These are phyloP conservation scores for Melanerpes aurifrons DNA, from an alignment of 2,113 vertebrate genomes.

Conservation along the genomic window DNA sequence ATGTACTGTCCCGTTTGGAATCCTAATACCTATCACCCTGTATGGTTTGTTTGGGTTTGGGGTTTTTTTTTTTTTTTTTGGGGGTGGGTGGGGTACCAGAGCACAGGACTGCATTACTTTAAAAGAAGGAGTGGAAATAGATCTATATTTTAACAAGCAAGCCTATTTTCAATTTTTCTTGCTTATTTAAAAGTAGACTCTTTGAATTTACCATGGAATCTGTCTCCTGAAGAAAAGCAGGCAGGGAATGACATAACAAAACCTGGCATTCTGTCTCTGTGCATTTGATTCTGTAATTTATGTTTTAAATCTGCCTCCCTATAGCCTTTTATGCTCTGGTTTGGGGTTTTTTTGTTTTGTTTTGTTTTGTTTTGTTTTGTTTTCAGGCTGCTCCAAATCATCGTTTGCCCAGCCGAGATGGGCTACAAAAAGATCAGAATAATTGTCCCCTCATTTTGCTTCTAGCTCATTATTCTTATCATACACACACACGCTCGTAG, in stretches of 20 bases:
- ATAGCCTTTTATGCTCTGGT: neutral
- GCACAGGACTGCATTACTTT: neutral
- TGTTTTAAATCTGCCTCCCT: slow-evolving; percentile 12
- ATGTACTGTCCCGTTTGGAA: slow-evolving; percentile 59
- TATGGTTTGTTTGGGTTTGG: neutral
- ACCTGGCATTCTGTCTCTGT: slow-evolving; percentile 22
- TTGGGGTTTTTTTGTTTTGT: too few relatives aligned
- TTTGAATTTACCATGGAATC: neutral
- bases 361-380: neutral
- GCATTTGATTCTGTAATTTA: slow-evolving; percentile 29
- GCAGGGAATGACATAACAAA: slow-evolving; percentile 37
- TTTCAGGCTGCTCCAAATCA: slow-evolving; percentile 21
- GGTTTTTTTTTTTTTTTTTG: neutral
- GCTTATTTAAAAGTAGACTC: slow-evolving; percentile 8
- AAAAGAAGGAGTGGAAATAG: neutral
- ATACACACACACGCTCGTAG: neutral
- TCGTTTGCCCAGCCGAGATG: neutral
- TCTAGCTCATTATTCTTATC: slow-evolving; percentile 63
- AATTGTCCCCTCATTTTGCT: slow-evolving; percentile 18
- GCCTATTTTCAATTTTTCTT: neutral
- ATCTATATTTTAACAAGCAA: neutral
- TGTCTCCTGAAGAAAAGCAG: slow-evolving; percentile 16
- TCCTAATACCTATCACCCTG: slow-evolving; percentile 43
- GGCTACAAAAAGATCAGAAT: slow-evolving; percentile 30
- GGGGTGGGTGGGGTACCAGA: rapidly evolving